These are phyloP conservation scores for Scophthalmus maximus DNA, from an alignment of 2,113 vertebrate genomes.

Conservation along the genomic window DNA sequence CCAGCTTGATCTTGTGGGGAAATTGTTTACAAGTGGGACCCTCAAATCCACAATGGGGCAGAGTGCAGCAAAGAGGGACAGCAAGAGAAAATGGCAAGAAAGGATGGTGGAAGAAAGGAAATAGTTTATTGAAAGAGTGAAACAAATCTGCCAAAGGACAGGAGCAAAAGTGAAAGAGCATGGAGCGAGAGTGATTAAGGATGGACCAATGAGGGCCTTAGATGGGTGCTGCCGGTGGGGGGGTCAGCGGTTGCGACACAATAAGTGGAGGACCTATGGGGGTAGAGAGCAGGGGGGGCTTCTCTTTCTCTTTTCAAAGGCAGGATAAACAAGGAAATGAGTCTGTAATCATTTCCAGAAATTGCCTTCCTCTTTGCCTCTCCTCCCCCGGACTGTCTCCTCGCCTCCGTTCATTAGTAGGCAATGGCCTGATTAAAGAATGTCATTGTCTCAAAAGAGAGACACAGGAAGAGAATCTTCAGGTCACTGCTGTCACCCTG, in stretches of 20 bases:
- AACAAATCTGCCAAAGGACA: constrained; percentile 76
- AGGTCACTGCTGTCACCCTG: constrained; percentile 29
- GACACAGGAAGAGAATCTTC: constrained; percentile 48
- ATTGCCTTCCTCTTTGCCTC: constrained; percentile 81
- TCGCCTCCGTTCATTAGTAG: constrained; percentile 82
- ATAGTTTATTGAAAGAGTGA: constrained; percentile 75
- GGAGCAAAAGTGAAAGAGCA: constrained; percentile 71
- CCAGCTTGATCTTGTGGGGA: constrained; percentile 81
- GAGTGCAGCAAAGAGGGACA: constrained; percentile 58
- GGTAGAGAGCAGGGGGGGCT: constrained; percentile 59
- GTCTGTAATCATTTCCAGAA: constrained; percentile 88
- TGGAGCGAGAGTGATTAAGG: constrained; percentile 67
- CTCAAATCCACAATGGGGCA: constrained; percentile 72
- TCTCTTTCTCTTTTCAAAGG: constrained; percentile 80
- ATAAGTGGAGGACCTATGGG: constrained; percentile 69
- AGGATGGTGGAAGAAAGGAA: constrained; percentile 71
- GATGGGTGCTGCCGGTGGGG: constrained; percentile 51
- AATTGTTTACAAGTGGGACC: constrained; percentile 85
- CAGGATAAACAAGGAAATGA: constrained; percentile 87
- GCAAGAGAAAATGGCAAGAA: constrained; percentile 54
- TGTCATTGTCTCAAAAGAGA: constrained; percentile 66
- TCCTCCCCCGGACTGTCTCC: constrained; percentile 69
- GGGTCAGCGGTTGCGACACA: constrained; percentile 63
- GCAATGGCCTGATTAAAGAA: constrained; percentile 83
- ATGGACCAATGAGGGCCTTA: constrained; percentile 61